Evolutionary conservation across 2,888 invertebrate species (phyloP).

Genomic region (Catocala fraxini): DNA sequence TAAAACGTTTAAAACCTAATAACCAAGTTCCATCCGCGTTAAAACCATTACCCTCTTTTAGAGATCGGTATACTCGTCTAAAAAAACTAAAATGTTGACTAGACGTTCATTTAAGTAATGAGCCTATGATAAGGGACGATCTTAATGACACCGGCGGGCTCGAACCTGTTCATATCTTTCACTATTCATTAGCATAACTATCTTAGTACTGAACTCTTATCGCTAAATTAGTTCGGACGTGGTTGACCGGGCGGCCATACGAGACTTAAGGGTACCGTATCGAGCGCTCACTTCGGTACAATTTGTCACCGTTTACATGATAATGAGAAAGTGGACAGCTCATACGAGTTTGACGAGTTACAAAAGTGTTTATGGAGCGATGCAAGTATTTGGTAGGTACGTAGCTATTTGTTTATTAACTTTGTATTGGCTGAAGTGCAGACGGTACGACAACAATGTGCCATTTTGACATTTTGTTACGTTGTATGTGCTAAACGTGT

Average conservation of each 20-base stretch:
- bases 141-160: constrained; percentile 34
- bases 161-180: constrained; percentile 39
- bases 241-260: not conserved
- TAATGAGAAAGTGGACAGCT: constrained; percentile 38
- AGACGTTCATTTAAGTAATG: constrained; percentile 46
- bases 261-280: constrained; percentile 25
- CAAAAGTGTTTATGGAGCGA: constrained; percentile 18
- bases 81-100: constrained; percentile 8
- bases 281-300: constrained; percentile 23
- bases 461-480: constrained; percentile 19
- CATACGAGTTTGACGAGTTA: constrained; percentile 33
- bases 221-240: constrained; percentile 47
- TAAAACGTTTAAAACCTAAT: too few species aligned
- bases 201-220: constrained; percentile 50
- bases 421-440: not conserved
- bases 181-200: constrained; percentile 57
- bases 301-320: constrained; percentile 29
- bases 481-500: constrained; percentile 28
- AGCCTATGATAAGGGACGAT: constrained; percentile 41
- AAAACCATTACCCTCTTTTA: not conserved
- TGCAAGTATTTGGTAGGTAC: constrained; percentile 12
- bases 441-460: constrained; percentile 9
- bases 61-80: not conserved
- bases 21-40: not conserved
- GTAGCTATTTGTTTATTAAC: constrained; percentile 2